Conservation (phyloP, 2,888 invertebrate species). For the Leptothorax acervorum region DNA sequence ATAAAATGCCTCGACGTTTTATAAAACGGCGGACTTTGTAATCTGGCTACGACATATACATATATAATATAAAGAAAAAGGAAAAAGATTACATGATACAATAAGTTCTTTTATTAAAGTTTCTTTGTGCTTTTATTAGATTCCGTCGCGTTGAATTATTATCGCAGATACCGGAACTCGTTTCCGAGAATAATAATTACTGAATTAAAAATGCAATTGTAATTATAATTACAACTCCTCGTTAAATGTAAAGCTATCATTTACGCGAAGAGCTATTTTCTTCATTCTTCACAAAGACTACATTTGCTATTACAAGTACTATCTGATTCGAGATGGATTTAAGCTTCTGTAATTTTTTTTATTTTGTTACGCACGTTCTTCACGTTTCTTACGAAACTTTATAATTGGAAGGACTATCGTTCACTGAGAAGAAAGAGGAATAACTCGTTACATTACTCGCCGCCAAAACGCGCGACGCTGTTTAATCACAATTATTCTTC, state of each 20-base stretch:
- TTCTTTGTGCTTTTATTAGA: conserved; percentile 8
- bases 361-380: conserved; percentile 38
- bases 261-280: conserved; percentile 34
- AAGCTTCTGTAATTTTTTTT: neutral
- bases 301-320: conserved; percentile 2
- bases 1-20: too few species aligned
- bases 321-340: conserved; percentile 32
- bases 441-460: conserved; percentile 20
- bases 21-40: too few species aligned
- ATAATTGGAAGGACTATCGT: conserved; percentile 31
- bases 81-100: neutral
- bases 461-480: conserved; percentile 8
- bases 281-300: conserved; percentile 16
- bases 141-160: neutral
- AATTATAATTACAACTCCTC: conserved; percentile 15
- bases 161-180: neutral
- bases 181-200: neutral
- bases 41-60: too few species aligned
- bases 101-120: conserved; percentile 14
- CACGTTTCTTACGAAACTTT: conserved; percentile 22
- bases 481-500: conserved; percentile 49
- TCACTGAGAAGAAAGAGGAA: conserved; percentile 15
- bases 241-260: conserved; percentile 19
- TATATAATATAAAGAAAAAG: neutral
- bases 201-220: conserved; percentile 19